Base-by-base conservation (phyloP, 1,140 invertebrate species). In the Drosophila bocki region DNA sequence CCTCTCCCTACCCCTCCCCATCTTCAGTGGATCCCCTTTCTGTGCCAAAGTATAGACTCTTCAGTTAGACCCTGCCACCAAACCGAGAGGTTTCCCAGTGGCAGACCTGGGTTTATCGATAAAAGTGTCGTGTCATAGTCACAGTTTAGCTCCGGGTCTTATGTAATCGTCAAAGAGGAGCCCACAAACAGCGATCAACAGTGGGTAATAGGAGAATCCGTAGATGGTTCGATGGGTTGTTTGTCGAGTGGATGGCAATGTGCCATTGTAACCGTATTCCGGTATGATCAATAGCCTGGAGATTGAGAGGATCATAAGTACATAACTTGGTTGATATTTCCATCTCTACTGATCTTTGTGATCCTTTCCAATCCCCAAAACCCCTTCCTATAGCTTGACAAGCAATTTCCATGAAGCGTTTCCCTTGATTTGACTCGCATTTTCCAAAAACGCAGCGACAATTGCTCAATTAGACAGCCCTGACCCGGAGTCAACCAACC, bases 101-200 rank as follows among this genome's bases (percentile, higher is more conserved):
- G 61, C 47, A 42, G 67, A n/a, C 11, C 12, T 1, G 7, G 22
- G 22, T 48, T 48, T 48, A 54, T 68, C 63, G 48, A 68, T 56
- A 68, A 69, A 68, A 53, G 17, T 68, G 67, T 68, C 67, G 48
- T 68, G 67, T 70, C 67, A 70, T 68, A 70, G 67, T 37, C n/a
- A n/a, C 47, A 26, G 2, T 35, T 37, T 22, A 26, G 51, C 51
- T 12, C 17, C 11, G 35, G 32, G 57, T 68, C 17, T 59, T 65
- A 62, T 44, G 62, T 57, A 65, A 65, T 32, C 13, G 12, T 29
- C 13, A 4, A 59, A 33, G 39, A 61, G 37, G 56, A 61, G 39
- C 62, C 50, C n/a, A 17, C n/a, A 17, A n/a, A 51, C 29, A 19
- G 15, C 37, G 54, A 57, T 57, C 54, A 13, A 12, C 35, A 29